Percentiles rank a stretch among this genome's conserved stretches.
phyloP scores from a whole-genome alignment of 2,113 vertebrate species.

The Pungitius pungitius region DNA sequence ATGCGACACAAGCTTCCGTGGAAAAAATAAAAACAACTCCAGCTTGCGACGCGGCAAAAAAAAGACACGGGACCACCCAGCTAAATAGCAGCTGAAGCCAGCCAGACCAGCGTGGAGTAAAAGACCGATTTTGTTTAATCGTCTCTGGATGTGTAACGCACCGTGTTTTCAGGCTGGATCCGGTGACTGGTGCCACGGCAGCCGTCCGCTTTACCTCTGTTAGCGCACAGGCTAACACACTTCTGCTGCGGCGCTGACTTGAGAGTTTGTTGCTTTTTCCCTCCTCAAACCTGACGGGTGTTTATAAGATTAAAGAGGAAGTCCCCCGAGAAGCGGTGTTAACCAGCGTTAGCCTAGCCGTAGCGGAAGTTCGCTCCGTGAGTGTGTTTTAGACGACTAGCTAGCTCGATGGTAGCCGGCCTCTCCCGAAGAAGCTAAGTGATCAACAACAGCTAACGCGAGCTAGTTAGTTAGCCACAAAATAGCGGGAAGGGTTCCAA shows the following conservation, averaged over 20 bases:
- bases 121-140: not conserved
- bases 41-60: not conserved
- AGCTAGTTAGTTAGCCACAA: conserved; percentile 51
- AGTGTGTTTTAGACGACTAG: not conserved
- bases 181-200: not conserved
- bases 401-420: conserved; percentile 30
- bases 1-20: conserved; percentile 17
- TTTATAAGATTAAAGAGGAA: not conserved
- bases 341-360: not conserved
- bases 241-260: not conserved
- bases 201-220: conserved; percentile 4
- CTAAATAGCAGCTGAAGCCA: not conserved
- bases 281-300: not conserved
- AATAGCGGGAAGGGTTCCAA: conserved; percentile 74
- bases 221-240: conserved; percentile 48
- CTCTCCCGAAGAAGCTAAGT: conserved; percentile 24
- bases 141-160: conserved; percentile 38
- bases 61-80: no score
- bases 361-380: not conserved
- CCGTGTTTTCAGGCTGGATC: conserved; percentile 46
- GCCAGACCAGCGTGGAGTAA: not conserved
- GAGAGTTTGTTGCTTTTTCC: no score
- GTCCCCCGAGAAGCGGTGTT: rapidly evolving
- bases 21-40: not conserved
- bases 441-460: conserved; percentile 46